phyloP scores from a whole-genome alignment of 2,113 vertebrate genomes.

The Salvator merianae region DNA sequence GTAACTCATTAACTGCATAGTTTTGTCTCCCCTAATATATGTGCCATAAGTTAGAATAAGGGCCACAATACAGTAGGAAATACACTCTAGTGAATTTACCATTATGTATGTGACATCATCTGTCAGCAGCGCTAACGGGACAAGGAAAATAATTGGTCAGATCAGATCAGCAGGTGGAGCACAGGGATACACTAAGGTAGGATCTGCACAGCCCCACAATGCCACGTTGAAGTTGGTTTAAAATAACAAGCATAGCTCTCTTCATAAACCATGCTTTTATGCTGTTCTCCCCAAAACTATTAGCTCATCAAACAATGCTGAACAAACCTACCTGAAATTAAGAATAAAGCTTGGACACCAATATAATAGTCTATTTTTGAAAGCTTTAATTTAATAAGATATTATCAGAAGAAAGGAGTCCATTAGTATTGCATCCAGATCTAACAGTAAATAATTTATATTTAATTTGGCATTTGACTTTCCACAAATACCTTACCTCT shows the following conservation, averaged over 20 bases:
- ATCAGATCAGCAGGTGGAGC: not conserved
- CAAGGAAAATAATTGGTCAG: not conserved
- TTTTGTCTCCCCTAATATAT: not conserved
- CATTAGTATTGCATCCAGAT: not conserved
- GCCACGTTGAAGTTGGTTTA: no score
- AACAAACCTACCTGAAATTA: no score
- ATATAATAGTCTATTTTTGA: not conserved
- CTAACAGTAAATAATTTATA: constrained; percentile 1
- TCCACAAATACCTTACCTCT: constrained; percentile 37
- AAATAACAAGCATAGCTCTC: no score
- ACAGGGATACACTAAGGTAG: not conserved
- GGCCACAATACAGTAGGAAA: no score
- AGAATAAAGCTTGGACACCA: no score
- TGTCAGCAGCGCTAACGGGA: no score
- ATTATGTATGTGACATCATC: no score
- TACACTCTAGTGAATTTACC: no score
- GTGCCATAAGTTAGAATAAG: not conserved
- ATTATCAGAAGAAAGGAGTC: not conserved
- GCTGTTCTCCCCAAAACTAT: no score
- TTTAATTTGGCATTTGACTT: not conserved
- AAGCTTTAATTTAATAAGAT: not conserved
- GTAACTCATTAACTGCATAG: no score
- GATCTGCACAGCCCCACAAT: not conserved
- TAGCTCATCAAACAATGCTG: no score
- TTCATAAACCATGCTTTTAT: no score